Conservation (phyloP, 2,888 invertebrate genomes). For the Alloplasta piceator region DNA sequence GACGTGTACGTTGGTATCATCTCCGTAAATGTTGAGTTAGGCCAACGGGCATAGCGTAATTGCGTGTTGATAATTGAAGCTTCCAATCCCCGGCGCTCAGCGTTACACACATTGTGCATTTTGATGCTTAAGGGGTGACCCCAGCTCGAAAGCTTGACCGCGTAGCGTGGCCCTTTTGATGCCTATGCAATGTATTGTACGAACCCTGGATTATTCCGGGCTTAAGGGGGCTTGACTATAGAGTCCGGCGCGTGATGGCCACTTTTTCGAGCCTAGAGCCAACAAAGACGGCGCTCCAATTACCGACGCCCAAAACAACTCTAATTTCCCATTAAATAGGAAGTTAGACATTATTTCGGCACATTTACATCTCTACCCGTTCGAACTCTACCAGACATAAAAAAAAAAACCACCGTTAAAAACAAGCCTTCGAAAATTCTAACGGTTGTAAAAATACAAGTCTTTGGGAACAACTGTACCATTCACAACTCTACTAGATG, state of each 20-base stretch:
- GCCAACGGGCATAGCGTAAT: conserved; percentile 74
- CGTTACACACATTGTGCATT: background rate
- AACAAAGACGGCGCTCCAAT: conserved; percentile 8
- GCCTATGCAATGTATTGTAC: conserved; percentile 2
- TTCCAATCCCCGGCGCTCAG: conserved; percentile 46
- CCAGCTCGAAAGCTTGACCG: conserved; percentile 50
- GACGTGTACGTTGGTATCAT: conserved; percentile 29
- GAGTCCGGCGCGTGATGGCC: conserved; percentile 25
- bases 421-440: too few relatives aligned
- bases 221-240: conserved; percentile 50
- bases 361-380: background rate
- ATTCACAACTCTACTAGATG: too few relatives aligned
- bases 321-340: background rate
- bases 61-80: conserved; percentile 83
- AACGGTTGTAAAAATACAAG: too few relatives aligned
- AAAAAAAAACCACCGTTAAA: too few relatives aligned
- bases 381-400: background rate
- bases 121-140: conserved; percentile 27
- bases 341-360: background rate
- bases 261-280: background rate
- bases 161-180: conserved; percentile 23
- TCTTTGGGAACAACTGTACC: too few relatives aligned
- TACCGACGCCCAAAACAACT: conserved; percentile 4
- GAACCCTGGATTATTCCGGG: conserved; percentile 62
- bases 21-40: conserved; percentile 74